Evolutionary conservation across 2,797 vertebrate species (phyloP), one percentile per base, ranked within the genome.

Genomic region (Leontocebus nigricollis): DNA sequence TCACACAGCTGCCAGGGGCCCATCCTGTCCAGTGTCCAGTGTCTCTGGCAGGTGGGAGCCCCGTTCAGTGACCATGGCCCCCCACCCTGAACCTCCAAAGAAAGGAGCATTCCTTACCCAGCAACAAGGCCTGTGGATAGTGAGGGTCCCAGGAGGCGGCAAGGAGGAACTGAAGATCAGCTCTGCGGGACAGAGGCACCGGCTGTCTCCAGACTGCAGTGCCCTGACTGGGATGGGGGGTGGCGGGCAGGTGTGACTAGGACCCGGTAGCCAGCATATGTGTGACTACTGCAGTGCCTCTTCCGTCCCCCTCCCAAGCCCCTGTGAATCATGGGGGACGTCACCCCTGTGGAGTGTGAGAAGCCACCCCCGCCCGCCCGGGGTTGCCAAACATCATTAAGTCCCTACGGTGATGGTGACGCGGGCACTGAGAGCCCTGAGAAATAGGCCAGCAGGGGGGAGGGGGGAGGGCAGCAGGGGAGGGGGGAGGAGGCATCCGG

Each of bases 341-440:
- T 64, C 24, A 1, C 92, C 48, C 50, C 9, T 9, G 15, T 59
- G 6, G 41, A 80, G 61, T 0, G 0, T 1, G 20, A 50, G 76
- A 81, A 19, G 33, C 46, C 7, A 0, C 8, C 52, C 50, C 52
- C 4, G 14, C 50, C 55, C 2, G 1, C 39, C 7, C 0, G 7
- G 11, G 52, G 76, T 48, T 27, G 30, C 75, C 33, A 46, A 20
- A 30, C 27, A 9, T 48, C 46, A 77, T 77, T 33, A 77, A 77
- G 44, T 77, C 44, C 75, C 27, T 30, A 13, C 76, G 11, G 48
- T 27, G 48, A 81, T 7, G 2, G 39, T 8, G 84, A 33, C n/a
- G 19, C 5, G 0, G 41, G 2, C 10, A 5, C 7, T 4, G 17
- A 11, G 6, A 67, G 61, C n/a, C 48, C 39, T 10, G 75, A 61